Evolutionary conservation across 2,888 invertebrate genomes (phyloP), one percentile per base, ranked within the genome.

Genomic region (Tetragonula carbonaria): DNA sequence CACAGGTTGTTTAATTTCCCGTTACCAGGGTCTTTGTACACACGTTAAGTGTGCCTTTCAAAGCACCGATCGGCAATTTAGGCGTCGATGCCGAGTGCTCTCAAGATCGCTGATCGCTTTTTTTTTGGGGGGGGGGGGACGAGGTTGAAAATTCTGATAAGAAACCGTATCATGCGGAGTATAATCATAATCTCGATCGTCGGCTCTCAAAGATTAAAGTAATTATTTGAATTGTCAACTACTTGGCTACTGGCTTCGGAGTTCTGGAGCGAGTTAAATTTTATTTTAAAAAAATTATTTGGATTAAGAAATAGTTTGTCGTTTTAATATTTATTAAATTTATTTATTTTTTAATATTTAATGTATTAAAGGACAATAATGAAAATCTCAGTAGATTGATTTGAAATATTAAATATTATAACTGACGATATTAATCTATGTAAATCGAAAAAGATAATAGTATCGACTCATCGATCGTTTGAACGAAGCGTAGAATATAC

Each of bases 1-100:
- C 79, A 66, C 55, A 14, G 65, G 79, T 74, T 76, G 83, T 79
- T 85, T 66, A 79, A 85, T 76, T 62, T 76, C 67, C 70, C 79
- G 70, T 74, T 70, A 76, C 8, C 74, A 51, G 70, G 70, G 70
- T 79, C 79, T 77, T 70, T 70, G 68, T 59, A 73, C 82, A 70
- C 66, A 50, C 18, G 59, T 55, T 23, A 33, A 68, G 53, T 51
- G 76, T 65, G 73, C 38, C 71, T 75, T 65, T 78, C 50, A n/a
- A 72, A 53, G 63, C 33, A 50, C 14, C 63, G 57, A 50, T 65
- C 45, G 18, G 51, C 55, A 45, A 84, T 82, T 78, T 82, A 45
- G 59, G 63, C 33, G 53, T 21, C 4, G 16, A 13, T 0, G 28
- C 8, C 5, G 14, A 53, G n/a, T 14, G 11, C 50, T 33, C 45